These are phyloP conservation scores for Enteromius viviparus DNA, from an alignment of 2,797 vertebrate species.

Conservation along the genomic window DNA sequence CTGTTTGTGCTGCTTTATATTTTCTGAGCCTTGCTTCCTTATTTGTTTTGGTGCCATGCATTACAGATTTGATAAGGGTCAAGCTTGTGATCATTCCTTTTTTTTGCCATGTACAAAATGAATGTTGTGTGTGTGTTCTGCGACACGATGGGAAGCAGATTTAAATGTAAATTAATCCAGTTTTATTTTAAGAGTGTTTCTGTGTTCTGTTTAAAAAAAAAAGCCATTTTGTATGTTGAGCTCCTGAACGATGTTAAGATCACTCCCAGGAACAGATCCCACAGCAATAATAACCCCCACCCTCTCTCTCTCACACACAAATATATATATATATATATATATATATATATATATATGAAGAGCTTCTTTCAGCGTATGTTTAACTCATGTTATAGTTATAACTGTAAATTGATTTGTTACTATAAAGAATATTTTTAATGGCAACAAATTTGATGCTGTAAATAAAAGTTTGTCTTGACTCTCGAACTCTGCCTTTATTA, in stretches of 20 bases:
- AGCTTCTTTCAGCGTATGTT: constrained; percentile 3
- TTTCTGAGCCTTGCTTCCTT: constrained; percentile 53
- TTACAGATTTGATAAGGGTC: constrained; percentile 42
- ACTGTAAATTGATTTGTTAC: constrained; percentile 53
- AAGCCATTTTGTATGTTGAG: constrained; percentile 51
- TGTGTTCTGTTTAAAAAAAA: constrained; percentile 52
- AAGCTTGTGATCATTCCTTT: constrained; percentile 25
- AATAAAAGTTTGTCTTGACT: constrained; percentile 62
- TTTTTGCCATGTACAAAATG: constrained; percentile 47
- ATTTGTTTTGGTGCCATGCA: constrained; percentile 53
- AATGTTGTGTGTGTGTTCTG: constrained; percentile 51
- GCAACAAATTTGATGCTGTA: constrained; percentile 58
- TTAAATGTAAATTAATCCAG: constrained; percentile 63
- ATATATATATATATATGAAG: constrained; percentile 16
- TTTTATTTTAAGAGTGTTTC: constrained; percentile 57
- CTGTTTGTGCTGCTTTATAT: constrained; percentile 59
- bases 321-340: no score
- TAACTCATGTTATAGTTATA: constrained; percentile 39
- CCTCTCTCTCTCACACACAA: constrained; percentile 22
- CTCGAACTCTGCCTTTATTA: neutral
- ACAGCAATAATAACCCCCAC: constrained; percentile 25
- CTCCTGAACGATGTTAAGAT: neutral
- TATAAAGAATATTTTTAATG: constrained; percentile 55
- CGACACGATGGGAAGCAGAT: constrained; percentile 25
- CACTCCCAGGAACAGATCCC: constrained; percentile 38